Evolutionary conservation across 2,888 invertebrate species (phyloP).

Genomic region (Agonum fuliginosum): DNA sequence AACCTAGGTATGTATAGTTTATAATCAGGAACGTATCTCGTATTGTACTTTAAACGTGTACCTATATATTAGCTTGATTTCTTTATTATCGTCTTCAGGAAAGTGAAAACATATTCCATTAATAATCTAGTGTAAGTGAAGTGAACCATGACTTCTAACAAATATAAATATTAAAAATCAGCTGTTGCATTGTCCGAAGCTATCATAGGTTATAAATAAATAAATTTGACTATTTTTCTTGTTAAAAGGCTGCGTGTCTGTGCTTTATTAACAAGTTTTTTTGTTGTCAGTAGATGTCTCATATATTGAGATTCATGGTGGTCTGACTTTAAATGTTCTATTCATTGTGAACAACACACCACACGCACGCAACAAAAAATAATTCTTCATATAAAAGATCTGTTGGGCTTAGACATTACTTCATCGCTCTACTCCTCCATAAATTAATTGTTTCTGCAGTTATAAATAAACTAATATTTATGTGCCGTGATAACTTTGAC

Average conservation of each 20-base stretch:
- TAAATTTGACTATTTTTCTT: conserved; percentile 46
- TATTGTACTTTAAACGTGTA: too few species aligned
- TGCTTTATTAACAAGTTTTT: conserved; percentile 52
- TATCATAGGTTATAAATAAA: conserved; percentile 30
- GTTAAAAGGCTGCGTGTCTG: conserved; percentile 39
- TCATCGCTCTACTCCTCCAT: conserved; percentile 19
- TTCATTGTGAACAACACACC: conserved; percentile 53
- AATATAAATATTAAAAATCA: conserved; percentile 31
- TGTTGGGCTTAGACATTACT: conserved; percentile 6
- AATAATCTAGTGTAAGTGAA: too few species aligned
- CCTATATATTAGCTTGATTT: too few species aligned
- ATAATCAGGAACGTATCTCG: too few species aligned
- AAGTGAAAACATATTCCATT: too few species aligned
- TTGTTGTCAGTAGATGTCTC: conserved; percentile 54
- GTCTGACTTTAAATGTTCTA: conserved; percentile 56
- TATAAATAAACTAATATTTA: conserved; percentile 16
- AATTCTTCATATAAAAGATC: conserved; percentile 8
- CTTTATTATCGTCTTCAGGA: too few species aligned
- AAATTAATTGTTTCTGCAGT: conserved; percentile 35
- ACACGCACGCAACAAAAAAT: conserved; percentile 48
- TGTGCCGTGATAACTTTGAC: neutral
- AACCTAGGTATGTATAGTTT: too few species aligned
- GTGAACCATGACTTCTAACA: too few species aligned
- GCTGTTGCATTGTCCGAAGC: neutral
- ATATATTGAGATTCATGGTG: conserved; percentile 57